A percentile compares a stretch with the other conserved stretches of the same genome.
These are phyloP conservation scores for Trissoscelio sp. DNA, from an alignment of 2,888 invertebrate species.

Conservation along the genomic window DNA sequence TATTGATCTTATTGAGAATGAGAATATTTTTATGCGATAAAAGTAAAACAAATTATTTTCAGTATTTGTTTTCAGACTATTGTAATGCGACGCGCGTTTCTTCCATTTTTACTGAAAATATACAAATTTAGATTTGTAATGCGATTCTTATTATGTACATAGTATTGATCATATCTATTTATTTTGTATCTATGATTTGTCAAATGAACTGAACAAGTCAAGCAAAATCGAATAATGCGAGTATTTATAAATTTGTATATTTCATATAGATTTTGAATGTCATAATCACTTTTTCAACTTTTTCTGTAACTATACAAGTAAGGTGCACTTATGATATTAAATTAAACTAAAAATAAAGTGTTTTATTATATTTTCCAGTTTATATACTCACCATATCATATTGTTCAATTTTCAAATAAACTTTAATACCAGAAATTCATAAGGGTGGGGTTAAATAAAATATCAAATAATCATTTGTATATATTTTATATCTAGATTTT, in stretches of 20 bases:
- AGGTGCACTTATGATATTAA: constrained; percentile 65
- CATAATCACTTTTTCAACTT: constrained; percentile 63
- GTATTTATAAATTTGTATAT: constrained; percentile 67
- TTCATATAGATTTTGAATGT: constrained; percentile 61
- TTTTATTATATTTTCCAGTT: constrained; percentile 23
- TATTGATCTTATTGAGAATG: constrained; percentile 58
- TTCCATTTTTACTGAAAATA: constrained; percentile 55
- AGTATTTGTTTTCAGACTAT: constrained; percentile 60
- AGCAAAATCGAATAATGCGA: constrained; percentile 49
- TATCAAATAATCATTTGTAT: constrained; percentile 19
- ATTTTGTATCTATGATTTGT: constrained; percentile 65
- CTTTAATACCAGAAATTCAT: too few species aligned
- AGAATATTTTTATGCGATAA: constrained; percentile 63
- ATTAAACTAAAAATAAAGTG: constrained; percentile 52
- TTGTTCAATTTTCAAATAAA: too few species aligned
- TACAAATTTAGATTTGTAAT: constrained; percentile 57
- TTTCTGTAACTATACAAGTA: constrained; percentile 62
- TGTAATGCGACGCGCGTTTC: constrained; percentile 49
- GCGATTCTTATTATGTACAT: constrained; percentile 60
- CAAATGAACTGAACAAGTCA: constrained; percentile 58
- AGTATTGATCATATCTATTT: constrained; percentile 62
- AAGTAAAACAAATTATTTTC: constrained; percentile 57
- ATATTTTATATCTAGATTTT: constrained; percentile 61
- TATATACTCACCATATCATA: too few species aligned
- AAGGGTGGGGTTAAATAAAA: constrained; percentile 24